Evolutionary conservation across 2,888 invertebrate species (phyloP).

Genomic region (Eristalis pertinax): DNA sequence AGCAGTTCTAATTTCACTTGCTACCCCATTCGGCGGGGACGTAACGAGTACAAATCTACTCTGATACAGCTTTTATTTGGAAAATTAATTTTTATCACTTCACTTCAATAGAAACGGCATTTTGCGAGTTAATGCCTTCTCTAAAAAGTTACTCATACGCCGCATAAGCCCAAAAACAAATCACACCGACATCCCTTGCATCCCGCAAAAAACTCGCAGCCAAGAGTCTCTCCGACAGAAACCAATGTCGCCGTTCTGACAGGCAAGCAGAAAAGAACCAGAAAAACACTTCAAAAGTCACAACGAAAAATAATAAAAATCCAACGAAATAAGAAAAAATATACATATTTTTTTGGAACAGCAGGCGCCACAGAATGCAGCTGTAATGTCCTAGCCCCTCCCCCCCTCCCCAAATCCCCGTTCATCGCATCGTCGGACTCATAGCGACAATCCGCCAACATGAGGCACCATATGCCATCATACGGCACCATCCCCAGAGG

Average conservation of each 20-base stretch:
- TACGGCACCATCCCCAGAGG: not conserved
- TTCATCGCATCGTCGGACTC: slow-evolving; percentile 13
- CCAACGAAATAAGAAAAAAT: slow-evolving; percentile 36
- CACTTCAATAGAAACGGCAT: not conserved
- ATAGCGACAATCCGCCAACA: slow-evolving; percentile 38
- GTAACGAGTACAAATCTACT: not conserved
- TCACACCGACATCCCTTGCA: not conserved
- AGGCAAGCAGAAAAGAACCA: slow-evolving; percentile 17
- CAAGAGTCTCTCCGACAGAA: not conserved
- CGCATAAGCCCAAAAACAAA: not conserved
- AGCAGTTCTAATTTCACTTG: not conserved
- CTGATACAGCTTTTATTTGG: not conserved
- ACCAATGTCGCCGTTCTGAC: slow-evolving; percentile 46
- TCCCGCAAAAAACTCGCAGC: not conserved
- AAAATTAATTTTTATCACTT: not conserved
- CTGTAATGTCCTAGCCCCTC: slow-evolving; percentile 12
- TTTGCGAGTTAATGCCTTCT: not conserved
- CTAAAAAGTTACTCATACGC: not conserved
- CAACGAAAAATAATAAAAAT: slow-evolving; percentile 30
- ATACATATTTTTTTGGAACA: slow-evolving; percentile 47
- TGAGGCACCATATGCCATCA: not conserved
- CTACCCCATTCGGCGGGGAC: not conserved
- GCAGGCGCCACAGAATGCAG: slow-evolving; percentile 52
- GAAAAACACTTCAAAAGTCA: slow-evolving; percentile 26
- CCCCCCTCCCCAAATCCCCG: not conserved